phyloP scores from a whole-genome alignment of 2,888 invertebrate species.

The Torymus tubicola region DNA sequence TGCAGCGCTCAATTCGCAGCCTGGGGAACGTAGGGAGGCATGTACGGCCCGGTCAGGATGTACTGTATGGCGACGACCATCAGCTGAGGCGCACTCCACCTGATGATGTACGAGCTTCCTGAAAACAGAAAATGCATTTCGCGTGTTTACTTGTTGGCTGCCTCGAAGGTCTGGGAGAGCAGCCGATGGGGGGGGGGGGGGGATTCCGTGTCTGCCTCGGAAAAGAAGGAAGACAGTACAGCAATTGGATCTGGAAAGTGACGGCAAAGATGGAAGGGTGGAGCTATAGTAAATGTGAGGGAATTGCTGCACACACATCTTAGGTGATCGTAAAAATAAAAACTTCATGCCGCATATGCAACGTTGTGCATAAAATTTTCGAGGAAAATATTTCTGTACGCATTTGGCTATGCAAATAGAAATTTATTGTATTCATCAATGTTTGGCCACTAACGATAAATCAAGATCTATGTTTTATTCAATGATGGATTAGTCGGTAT shows the following conservation, averaged over 20 bases:
- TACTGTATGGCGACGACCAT: constrained; percentile 75
- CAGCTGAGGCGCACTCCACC: constrained; percentile 74
- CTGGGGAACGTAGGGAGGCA: constrained; percentile 73
- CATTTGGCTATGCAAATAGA: background rate
- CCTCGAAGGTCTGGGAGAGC: no score
- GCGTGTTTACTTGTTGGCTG: constrained; percentile 58
- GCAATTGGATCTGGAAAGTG: constrained; percentile 45
- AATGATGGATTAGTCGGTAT: no score
- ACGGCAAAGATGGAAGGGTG: background rate
- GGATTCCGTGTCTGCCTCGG: constrained; percentile 48
- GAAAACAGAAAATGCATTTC: constrained; percentile 70
- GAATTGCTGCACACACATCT: background rate
- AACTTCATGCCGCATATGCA: background rate
- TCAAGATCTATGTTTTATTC: no score
- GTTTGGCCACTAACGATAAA: no score
- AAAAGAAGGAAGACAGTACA: constrained; percentile 22
- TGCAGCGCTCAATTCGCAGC: constrained; percentile 50
- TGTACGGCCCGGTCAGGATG: constrained; percentile 74
- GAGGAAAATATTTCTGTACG: background rate
- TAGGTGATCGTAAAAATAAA: constrained; percentile 39
- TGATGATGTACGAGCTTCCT: constrained; percentile 74
- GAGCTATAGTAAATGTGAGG: background rate
- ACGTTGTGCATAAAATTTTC: background rate
- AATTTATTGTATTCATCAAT: no score
- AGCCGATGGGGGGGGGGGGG: background rate